Percentiles rank a stretch among this genome's conserved stretches.
These are phyloP conservation scores for Proteles cristata DNA, from an alignment of 2,113 vertebrate species.

Conservation along the genomic window DNA sequence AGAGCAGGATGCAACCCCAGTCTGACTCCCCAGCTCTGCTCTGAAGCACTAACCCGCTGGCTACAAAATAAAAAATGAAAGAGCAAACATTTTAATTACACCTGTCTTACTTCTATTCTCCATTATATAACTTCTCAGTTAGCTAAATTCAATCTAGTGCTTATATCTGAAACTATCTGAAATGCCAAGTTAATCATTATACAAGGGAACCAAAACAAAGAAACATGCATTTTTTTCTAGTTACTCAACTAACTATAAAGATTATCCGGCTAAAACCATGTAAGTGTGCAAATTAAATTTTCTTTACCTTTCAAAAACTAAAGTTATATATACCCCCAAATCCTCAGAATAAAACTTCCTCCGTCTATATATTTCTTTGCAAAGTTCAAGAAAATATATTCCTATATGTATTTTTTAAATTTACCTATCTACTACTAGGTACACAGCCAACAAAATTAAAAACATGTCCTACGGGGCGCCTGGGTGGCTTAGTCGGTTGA, in stretches of 20 bases:
- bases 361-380: neutral
- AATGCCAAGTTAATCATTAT: neutral
- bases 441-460: neutral
- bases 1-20: neutral
- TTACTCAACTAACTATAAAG: neutral
- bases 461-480: neutral
- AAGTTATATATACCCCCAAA: constrained; percentile 18
- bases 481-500: too few species aligned
- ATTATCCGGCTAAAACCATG: neutral
- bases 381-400: constrained; percentile 41
- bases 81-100: constrained; percentile 1
- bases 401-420: neutral
- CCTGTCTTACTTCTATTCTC: neutral
- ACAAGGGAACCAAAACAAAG: neutral
- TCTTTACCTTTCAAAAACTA: constrained; percentile 1
- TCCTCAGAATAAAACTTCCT: constrained; percentile 36
- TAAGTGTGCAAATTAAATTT: neutral
- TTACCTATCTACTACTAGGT: neutral
- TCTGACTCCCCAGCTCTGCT: neutral
- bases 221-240: neutral
- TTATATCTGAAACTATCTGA: neutral
- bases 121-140: neutral
- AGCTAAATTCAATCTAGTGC: neutral
- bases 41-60: neutral
- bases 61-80: constrained; percentile 9